Evolutionary conservation across 2,113 vertebrate species (phyloP).

Genomic region (Phoxinus phoxinus): DNA sequence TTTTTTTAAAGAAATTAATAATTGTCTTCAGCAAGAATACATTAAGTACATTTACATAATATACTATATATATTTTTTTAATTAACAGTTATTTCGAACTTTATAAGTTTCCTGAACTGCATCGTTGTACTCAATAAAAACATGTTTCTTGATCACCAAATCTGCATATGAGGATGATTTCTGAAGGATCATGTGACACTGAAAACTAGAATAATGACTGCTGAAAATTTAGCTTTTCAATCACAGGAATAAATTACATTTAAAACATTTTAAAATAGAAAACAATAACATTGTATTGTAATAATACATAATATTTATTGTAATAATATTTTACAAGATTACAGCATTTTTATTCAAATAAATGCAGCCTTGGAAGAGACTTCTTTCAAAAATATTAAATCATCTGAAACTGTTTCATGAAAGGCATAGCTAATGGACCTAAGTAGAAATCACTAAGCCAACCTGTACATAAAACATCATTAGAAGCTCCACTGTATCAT

Average conservation of each 20-base stretch:
- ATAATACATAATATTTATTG: too few relatives aligned
- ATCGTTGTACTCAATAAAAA: too few relatives aligned
- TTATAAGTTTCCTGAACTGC: too few relatives aligned
- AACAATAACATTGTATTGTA: background rate
- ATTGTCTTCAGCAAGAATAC: background rate
- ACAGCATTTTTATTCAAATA: background rate
- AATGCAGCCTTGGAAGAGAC: background rate
- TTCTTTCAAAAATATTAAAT: background rate
- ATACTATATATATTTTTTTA: too few relatives aligned
- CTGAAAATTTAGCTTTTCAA: background rate
- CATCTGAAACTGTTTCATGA: background rate
- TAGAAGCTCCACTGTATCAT: background rate
- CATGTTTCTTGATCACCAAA: too few relatives aligned
- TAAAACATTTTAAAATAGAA: background rate
- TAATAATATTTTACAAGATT: background rate
- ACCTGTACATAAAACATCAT: conserved; percentile 20
- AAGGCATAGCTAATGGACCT: background rate
- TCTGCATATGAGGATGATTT: too few relatives aligned
- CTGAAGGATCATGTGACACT: background rate
- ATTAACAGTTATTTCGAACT: too few relatives aligned
- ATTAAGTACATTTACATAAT: background rate
- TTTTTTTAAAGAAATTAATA: too few relatives aligned
- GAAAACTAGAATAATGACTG: background rate
- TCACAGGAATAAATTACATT: background rate
- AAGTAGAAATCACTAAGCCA: background rate